phyloP scores from a whole-genome alignment of 2,113 vertebrate species.

The Protomyctophum bolini region DNA sequence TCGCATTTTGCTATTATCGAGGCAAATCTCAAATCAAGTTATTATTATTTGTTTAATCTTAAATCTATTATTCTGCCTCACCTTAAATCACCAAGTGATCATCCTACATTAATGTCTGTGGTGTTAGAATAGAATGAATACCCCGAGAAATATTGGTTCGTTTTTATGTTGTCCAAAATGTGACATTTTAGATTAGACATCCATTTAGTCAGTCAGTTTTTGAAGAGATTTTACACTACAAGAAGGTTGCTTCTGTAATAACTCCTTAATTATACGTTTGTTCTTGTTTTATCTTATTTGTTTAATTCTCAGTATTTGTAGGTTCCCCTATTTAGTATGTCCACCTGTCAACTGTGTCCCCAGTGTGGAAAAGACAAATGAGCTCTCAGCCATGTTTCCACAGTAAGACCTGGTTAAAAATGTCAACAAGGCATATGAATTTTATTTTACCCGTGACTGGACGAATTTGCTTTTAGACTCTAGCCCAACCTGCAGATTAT shows the following conservation, averaged over 20 bases:
- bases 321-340: slow-evolving; percentile 5
- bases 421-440: not conserved
- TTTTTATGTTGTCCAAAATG: no score
- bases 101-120: no score
- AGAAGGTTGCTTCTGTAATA: slow-evolving; percentile 26
- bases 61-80: no score
- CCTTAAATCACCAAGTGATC: no score
- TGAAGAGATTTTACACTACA: not conserved
- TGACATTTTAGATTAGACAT: no score
- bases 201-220: no score
- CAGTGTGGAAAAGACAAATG: not conserved
- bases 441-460: not conserved
- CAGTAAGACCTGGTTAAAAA: not conserved
- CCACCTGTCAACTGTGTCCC: slow-evolving; percentile 20
- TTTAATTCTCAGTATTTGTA: not conserved
- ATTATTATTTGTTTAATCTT: slow-evolving; percentile 5
- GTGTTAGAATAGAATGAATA: no score
- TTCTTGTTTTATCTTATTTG: slow-evolving; percentile 14
- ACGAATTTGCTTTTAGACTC: not conserved
- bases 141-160: no score
- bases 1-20: not conserved
- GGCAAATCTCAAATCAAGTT: not conserved
- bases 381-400: not conserved
- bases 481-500: no score
- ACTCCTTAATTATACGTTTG: not conserved